Base-by-base conservation (phyloP, 2,797 vertebrate genomes). In the Rhinella marina region DNA sequence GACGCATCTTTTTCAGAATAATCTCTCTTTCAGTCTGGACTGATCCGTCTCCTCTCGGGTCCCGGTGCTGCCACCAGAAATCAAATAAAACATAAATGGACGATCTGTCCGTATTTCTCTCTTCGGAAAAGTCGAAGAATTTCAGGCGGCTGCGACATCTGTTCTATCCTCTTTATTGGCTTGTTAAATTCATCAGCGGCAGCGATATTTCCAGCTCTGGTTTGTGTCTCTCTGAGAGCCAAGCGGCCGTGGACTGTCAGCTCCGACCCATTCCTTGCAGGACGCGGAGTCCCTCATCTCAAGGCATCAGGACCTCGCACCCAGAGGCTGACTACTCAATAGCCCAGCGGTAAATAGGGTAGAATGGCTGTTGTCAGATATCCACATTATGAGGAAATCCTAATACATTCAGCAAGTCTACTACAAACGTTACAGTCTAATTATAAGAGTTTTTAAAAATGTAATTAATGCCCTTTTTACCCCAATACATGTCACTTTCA, bases 161-260 rank as follows among this genome's bases (percentile, higher is more conserved):
- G 83, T 88, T 81, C 81, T 88, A 76, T 81, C 64, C 66, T 72
- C 50, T 88, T 86, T 86, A 88, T 76, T 89, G 61, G 72, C 1
- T 29, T 82, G 75, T 86, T 89, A 86, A 70, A 86, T 79, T 66
- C 59, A 32, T 89, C 29, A 62, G 56, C 41, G 25, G 73, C 62
- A 32, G 70, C 54, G 59, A 86, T 86, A 78, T 86, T 82, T 86
- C 75, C 66, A 59, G 7, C 21, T 19, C 62, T 25, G 66, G 76
- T 75, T 88, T 80, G 77, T 32, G 14, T 85, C 13, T 82, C 83
- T 80, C 41, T 13, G 29, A 81, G 75, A 84, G 82, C 10, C 52
- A 52, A 81, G 82, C 76, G 62, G 73, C 48, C 41, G 8, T 29
- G 23, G 77, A 76, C 48, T 76, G 82, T 29, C 83, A 64, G 41